Evolutionary conservation across 2,113 vertebrate species (phyloP).

Genomic region (Cricetomys ansorgei): DNA sequence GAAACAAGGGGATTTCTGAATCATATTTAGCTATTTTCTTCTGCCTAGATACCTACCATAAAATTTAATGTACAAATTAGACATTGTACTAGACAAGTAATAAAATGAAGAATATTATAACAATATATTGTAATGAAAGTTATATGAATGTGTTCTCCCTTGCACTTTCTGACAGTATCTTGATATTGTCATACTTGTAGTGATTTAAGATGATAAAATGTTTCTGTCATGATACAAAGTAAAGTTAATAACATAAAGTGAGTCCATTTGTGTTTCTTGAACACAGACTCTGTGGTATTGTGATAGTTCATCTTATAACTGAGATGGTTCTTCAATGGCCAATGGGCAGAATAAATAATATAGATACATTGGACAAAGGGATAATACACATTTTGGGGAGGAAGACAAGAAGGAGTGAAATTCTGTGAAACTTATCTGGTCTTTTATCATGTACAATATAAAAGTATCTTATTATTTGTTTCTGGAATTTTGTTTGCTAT

Average conservation of each 20-base stretch:
- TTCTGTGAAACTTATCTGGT: neutral
- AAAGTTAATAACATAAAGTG: neutral
- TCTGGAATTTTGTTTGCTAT: neutral
- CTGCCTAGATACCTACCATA: neutral
- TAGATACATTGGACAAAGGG: neutral
- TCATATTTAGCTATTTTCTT: neutral
- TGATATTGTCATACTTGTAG: neutral
- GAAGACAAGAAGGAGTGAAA: neutral
- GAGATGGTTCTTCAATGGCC: neutral
- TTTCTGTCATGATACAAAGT: neutral
- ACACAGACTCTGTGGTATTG: neutral
- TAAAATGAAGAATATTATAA: neutral
- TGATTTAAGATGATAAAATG: neutral
- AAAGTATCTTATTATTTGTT: neutral
- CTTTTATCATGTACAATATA: neutral
- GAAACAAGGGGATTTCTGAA: neutral
- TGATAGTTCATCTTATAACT: neutral
- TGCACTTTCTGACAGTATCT: neutral
- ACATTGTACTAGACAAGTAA: neutral
- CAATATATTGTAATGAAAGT: neutral
- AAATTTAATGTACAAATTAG: neutral
- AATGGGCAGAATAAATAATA: neutral
- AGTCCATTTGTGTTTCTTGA: neutral
- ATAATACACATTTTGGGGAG: neutral
- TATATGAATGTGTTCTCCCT: neutral